Conservation (phyloP, 2,797 vertebrate species). For the Hydrocynus forskahlii region DNA sequence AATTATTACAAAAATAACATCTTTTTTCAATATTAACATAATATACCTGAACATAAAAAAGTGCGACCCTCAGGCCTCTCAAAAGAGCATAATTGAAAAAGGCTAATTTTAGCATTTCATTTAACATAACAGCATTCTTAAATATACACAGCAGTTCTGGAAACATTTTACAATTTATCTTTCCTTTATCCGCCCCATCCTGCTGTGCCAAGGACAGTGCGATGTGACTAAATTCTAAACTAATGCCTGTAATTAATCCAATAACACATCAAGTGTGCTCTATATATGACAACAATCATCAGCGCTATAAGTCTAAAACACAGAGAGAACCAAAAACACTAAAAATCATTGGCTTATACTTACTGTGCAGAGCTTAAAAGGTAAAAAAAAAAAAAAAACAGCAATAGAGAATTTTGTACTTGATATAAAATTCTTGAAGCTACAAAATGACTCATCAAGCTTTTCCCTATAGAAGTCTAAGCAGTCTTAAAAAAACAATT, state of each 20-base stretch:
- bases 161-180: not conserved
- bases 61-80: not conserved
- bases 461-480: conserved; percentile 1
- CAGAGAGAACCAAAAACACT: conserved; percentile 6
- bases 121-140: not conserved
- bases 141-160: not conserved
- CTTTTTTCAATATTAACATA: no score
- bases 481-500: not conserved
- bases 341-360: conserved; percentile 17
- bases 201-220: conserved; percentile 19
- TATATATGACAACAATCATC: not conserved
- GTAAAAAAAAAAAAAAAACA: not conserved
- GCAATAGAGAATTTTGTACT: not conserved
- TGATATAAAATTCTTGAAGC: not conserved
- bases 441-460: not conserved
- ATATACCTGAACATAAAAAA: not conserved
- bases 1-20: not conserved
- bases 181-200: conserved; percentile 1
- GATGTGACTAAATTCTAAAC: conserved; percentile 15
- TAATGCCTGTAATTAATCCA: conserved; percentile 34
- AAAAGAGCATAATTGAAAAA: not conserved
- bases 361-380: conserved; percentile 15
- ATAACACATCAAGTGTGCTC: conserved; percentile 26
- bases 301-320: not conserved
- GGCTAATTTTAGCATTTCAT: not conserved